Base-by-base conservation (phyloP, 2,113 vertebrate genomes). In the Calyptommatus sinebrachiatus region DNA sequence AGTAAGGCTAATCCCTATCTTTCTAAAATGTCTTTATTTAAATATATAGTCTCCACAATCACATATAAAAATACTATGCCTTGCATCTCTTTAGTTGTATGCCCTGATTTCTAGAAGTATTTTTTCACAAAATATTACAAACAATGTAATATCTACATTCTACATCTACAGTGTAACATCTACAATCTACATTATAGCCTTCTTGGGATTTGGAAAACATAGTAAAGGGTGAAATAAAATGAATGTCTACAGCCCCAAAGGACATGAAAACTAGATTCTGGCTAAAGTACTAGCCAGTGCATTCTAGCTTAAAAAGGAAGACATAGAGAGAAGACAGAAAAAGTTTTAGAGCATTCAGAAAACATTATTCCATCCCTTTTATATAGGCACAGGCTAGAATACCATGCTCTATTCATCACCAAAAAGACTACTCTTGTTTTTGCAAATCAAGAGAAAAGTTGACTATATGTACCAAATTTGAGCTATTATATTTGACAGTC, bases 381-480 rank as follows among this genome's bases (percentile, higher is more conserved):
- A 84, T 86, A n/a, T n/a, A n/a, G n/a, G 84, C 81, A 57, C 78
- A 68, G 80, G 78, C 1, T 73, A 79, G 65, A 0, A 21, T 82
- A 83, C n/a, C 69, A 11, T 50, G 3, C 8, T 83, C 73, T 4
- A 41, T 41, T 41, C 35, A 41, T 41, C 35, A 57, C 48, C 0
- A 0, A 0, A 77, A 73, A 1, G 76, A 75, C 70, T 78, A 75
- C n/a, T 41, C 35, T 41, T 41, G 35, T 41, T 41, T 45, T 41
- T 45, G 80, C 77, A 73, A 83, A 83, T 78, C 86, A 84, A 35
- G 70, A 71, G 35, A 22, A 86, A 88, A 88, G 82, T 83, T 90
- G 82, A 86, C 86, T 90, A 83, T 71, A 71, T 67, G 83, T 31
- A 31, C 74, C 75, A 81, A 83, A 82, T 91, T 86, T 87, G 72